Base-by-base conservation (phyloP, 1,140 invertebrate species). In the Dendroctonus valens region DNA sequence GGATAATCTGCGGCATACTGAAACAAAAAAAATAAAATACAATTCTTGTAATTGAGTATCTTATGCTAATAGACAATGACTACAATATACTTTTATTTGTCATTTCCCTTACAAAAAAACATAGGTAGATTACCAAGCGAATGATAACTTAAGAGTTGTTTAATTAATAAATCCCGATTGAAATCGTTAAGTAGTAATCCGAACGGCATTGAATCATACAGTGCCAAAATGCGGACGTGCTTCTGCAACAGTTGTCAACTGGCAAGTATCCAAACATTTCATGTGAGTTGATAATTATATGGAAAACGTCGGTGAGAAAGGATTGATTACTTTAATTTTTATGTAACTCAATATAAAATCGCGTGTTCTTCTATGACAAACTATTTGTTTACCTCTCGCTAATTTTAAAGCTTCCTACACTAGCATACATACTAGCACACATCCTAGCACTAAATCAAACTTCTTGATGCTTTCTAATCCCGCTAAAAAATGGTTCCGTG, bases 1-100 rank as follows among this genome's bases (percentile, higher is more conserved):
- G 8, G 54, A 66, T 39, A 55, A 50, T 51, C 66, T 55, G 62
- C 64, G 69, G 49, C 70, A 73, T 50, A 73, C 70, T 73, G 26
- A 26, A 26, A 26, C 12, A 26, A 69, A 67, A 54, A 26, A 2
- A 26, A 2, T 3, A 26, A 26, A 26, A 26, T 26, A 26, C 3
- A 26, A 26, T 26, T 26, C 26, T 26, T 26, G 26, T 26, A 26
- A 26, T 26, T 26, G 7, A 48, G 40, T 15, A 60, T n/a, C 6
- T 14, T 44, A 44, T 48, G 38, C 12, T 9, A 14, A 46, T 4
- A 26, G 26, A 26, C 26, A 26, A 26, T 26, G 26, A 26, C 26
- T 3, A 26, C 26, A 1, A 26, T 26, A 26, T 3, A 26, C 1
- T 26, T 26, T 26, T 26, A 26, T 2, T 26, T 26, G 26, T 26